phyloP scores from a whole-genome alignment of 1,140 invertebrate species.

The Coelopa frigida region DNA sequence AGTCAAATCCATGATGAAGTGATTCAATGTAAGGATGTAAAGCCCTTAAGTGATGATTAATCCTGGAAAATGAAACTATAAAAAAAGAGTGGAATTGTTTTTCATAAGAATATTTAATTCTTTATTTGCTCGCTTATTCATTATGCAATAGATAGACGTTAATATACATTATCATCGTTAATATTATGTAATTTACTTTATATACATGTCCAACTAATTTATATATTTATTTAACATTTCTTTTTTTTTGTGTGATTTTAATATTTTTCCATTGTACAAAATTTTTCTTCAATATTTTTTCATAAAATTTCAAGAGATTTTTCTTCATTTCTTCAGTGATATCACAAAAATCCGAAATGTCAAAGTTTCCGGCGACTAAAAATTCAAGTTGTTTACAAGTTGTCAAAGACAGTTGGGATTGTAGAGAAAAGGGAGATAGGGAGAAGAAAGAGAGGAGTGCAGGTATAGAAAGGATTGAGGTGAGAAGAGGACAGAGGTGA shows the following conservation, averaged over 20 bases:
- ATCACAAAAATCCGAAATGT: slow-evolving; percentile 44
- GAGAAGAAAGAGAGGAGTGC: neutral
- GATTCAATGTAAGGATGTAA: no score
- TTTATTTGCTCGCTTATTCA: slow-evolving; percentile 42
- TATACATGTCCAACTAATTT: slow-evolving; percentile 8
- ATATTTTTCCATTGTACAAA: slow-evolving; percentile 10
- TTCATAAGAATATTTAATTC: slow-evolving; percentile 40
- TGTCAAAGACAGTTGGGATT: neutral
- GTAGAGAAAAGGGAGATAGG: neutral
- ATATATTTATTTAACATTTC: slow-evolving; percentile 5
- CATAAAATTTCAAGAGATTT: slow-evolving; percentile 28
- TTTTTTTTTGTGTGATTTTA: slow-evolving; percentile 13
- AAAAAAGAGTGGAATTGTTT: no score
- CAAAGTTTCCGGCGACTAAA: slow-evolving; percentile 43
- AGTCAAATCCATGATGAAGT: no score
- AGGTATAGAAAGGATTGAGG: neutral
- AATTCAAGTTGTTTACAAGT: slow-evolving; percentile 4
- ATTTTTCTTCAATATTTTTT: slow-evolving; percentile 22
- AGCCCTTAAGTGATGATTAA: no score
- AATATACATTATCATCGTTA: slow-evolving; percentile 15
- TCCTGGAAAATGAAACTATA: no score
- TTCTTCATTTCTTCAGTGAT: slow-evolving; percentile 23
- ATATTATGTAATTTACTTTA: slow-evolving; percentile 14
- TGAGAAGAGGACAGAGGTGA: neutral
- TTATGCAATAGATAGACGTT: slow-evolving; percentile 17